These are phyloP conservation scores for Premnoplex brunnescens DNA, from an alignment of 2,797 vertebrate genomes.

Conservation along the genomic window DNA sequence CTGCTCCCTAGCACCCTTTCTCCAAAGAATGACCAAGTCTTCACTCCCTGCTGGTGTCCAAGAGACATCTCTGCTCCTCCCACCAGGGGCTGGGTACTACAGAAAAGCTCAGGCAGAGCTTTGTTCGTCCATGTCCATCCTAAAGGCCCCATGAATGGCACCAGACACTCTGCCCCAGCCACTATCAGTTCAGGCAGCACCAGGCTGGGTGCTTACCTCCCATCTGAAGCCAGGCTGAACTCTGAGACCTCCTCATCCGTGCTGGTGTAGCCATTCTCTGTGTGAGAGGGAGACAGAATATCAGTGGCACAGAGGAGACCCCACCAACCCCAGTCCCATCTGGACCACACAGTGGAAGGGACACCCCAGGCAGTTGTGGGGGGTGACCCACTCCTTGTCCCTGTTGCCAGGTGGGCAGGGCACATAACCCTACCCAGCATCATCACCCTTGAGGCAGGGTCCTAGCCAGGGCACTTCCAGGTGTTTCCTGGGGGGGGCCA, in stretches of 20 bases:
- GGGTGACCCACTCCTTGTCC: accelerated
- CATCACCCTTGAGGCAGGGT: accelerated
- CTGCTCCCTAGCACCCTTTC: not conserved
- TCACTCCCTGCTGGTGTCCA: not conserved
- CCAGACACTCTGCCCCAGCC: not conserved
- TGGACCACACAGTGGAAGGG: accelerated
- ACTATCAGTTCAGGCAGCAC: not conserved
- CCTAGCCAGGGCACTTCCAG: not conserved
- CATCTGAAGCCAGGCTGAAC: conserved; percentile 90
- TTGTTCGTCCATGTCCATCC: not conserved
- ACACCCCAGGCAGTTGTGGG: accelerated
- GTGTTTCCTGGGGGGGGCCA: not conserved
- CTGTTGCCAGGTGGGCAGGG: not conserved
- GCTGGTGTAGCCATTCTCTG: conserved; percentile 94
- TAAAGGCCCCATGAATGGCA: accelerated
- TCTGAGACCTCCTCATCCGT: conserved; percentile 95
- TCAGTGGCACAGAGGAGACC: not conserved
- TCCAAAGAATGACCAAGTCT: not conserved
- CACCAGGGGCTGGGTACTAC: not conserved
- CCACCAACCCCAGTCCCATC: accelerated
- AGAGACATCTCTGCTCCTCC: not conserved
- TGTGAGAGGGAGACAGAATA: not conserved
- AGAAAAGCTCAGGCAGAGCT: not conserved
- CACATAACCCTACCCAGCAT: not conserved
- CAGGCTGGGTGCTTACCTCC: conserved; percentile 82